A percentile compares a stretch with the other conserved stretches of the same genome.
Conservation (phyloP, 2,888 invertebrate species). For the Keiferia lycopersicella region DNA sequence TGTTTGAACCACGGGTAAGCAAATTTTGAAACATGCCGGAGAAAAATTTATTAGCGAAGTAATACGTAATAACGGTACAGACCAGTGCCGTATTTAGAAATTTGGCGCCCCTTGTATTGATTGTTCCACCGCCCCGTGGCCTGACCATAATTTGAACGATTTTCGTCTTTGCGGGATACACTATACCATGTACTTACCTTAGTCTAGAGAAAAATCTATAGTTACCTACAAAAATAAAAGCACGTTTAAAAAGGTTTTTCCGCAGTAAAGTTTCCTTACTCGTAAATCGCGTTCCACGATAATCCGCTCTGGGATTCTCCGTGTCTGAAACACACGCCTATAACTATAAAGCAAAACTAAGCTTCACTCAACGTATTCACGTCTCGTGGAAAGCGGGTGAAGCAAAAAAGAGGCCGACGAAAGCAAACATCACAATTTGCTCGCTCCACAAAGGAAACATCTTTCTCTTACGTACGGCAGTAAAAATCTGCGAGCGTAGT, state of each 20-base stretch:
- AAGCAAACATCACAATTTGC: conserved; percentile 62
- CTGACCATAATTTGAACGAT: neutral
- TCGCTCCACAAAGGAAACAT: conserved; percentile 61
- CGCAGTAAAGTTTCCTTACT: conserved; percentile 8
- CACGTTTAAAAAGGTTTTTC: conserved; percentile 12
- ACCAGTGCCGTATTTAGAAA: too few species aligned
- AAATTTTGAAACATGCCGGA: too few species aligned
- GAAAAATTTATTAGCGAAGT: too few species aligned
- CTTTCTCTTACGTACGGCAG: conserved; percentile 59
- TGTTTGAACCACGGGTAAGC: too few species aligned
- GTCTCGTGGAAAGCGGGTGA: conserved; percentile 30
- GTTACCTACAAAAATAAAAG: neutral
- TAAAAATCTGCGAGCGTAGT: conserved; percentile 73
- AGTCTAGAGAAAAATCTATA: neutral
- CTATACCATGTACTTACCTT: too few species aligned
- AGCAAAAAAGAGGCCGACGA: conserved; percentile 44
- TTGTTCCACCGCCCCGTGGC: too few species aligned
- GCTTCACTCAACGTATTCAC: conserved; percentile 29
- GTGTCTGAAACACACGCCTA: conserved; percentile 18
- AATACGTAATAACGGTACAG: too few species aligned
- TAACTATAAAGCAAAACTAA: conserved; percentile 22
- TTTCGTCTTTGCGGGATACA: neutral
- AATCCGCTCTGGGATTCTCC: conserved; percentile 14
- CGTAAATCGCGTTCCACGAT: conserved; percentile 18
- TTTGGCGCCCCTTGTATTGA: too few species aligned